Evolutionary conservation across 2,113 vertebrate genomes (phyloP), one percentile per base, ranked within the genome.

Genomic region (Ctenodactylus gundi): DNA sequence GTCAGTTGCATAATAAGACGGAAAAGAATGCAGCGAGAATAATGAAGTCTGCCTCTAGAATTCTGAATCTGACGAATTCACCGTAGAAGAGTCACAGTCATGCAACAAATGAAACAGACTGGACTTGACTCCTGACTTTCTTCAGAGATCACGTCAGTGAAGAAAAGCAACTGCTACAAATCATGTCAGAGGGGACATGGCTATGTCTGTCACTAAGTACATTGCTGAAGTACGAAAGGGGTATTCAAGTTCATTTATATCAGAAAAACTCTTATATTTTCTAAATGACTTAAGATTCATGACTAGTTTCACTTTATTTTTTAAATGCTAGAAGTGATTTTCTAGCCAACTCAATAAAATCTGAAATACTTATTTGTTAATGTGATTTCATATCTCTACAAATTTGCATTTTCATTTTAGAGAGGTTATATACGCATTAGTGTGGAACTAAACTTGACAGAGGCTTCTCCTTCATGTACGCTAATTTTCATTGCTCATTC

Each of bases 31-130:
- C 31, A 88, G 39, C 34, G 88, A 67, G 21, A 91, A 49, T 53
- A 84, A 72, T 65, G 20, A 13, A 65, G 49, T 84, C 68, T 78
- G 76, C 44, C 31, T 87, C 20, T 84, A 67, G 34, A 25, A 18
- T 82, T 91, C 65, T 49, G 49, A 92, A 55, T 93, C 64, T 93
- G 60, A 95, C 75, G 80, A 62, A 95, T 86, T 64, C 23, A 92
- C 94, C 72, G 39, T 12, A 53, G 39, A 94, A 65, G 44, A 91
- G 77, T 76, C 67, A 92, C 67, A 92, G 34, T 51, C 91, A 85
- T 88, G 31, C 57, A 91, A 70, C 83, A 89, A 80, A 83, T 20
- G 57, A 94, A 91, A 17, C 25, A 55, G 46, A 93, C 70, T 7
- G 36, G 53, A 46, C 34, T 86, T 93, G 90, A 80, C 21, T 91